These are phyloP conservation scores for Poeciliopsis prolifica DNA, from an alignment of 2,113 vertebrate species.

Conservation along the genomic window DNA sequence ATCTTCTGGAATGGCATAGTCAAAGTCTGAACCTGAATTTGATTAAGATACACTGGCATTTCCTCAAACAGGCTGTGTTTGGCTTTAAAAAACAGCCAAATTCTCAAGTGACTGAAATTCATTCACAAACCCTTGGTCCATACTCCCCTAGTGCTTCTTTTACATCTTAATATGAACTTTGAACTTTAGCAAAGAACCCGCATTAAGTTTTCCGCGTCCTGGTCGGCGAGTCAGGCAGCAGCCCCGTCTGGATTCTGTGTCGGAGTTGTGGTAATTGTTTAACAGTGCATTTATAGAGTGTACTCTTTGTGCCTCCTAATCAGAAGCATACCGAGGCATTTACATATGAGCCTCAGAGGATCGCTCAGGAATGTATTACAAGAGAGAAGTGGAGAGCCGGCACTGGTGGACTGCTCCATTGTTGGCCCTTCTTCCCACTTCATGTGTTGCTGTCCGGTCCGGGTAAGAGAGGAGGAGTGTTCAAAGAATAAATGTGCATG, in stretches of 20 bases:
- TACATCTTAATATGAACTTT: neutral
- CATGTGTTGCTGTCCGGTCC: conserved; percentile 52
- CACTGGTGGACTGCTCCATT: conserved; percentile 23
- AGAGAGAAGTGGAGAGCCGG: conserved; percentile 32
- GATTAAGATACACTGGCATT: neutral
- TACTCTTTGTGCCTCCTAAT: conserved; percentile 76
- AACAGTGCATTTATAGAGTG: conserved; percentile 79
- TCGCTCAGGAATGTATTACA: conserved; percentile 70
- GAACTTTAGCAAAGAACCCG: conserved; percentile 21
- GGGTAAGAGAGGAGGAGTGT: neutral
- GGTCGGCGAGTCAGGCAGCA: conserved; percentile 44
- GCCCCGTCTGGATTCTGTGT: conserved; percentile 61
- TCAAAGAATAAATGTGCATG: conserved; percentile 12
- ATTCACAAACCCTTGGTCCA: neutral
- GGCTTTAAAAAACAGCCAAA: no score
- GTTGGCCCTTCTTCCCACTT: conserved; percentile 64
- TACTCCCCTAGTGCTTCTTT: neutral
- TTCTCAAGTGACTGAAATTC: neutral
- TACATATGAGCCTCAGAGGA: conserved; percentile 68
- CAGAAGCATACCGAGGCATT: conserved; percentile 75
- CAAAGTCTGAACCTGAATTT: neutral
- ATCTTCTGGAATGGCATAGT: neutral
- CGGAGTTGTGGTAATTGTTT: conserved; percentile 72
- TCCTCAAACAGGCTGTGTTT: neutral
- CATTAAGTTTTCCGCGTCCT: conserved; percentile 47